Base-by-base conservation (phyloP, 1,140 invertebrate species). In the Lethrus apterus region DNA sequence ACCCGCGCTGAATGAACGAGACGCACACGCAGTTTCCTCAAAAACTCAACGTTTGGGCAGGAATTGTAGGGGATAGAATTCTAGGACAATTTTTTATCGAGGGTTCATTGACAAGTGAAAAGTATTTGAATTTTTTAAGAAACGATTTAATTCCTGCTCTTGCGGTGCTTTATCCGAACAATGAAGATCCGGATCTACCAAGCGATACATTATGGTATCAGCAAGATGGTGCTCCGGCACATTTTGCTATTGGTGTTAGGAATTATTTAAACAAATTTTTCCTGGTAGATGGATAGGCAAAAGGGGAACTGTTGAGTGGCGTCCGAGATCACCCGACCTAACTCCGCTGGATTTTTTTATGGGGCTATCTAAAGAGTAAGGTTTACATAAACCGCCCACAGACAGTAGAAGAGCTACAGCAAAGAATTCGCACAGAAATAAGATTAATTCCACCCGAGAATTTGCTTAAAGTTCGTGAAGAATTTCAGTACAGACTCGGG, bases 321-420 rank as follows among this genome's bases (percentile, higher is more conserved):
- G 63, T 41, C 52, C 67, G 13, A 50, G 67, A 44, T 68, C 62
- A 33, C 63, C 61, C 18, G 69, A 71, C 55, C 49, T 71, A 30
- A 64, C 55, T 17, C 63, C 60, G 17, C 43, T 63, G 15, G 66
- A 71, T 59, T 71, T 65, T 60, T 66, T 66, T 55, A 10, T 69
- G 63, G 68, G 68, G 65, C 26, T 59, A 64, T 38, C 44, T 70
- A 44, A 70, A 61, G 52, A 38, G 36, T 10, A 57, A 56, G 23
- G 55, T 64, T 19, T 59, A 57, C 26, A 14, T 7, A 7, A 46
- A n/a, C 3, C 17, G 11, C 18, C 33, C 33, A 13, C 4, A 46
- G 13, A 46, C 35, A 20, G 10, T 20, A 33, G 19, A 45, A 13
- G 32, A 17, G 31, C 15, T 34, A 13, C 13, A 23, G 32, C 17